Evolutionary conservation across 2,888 invertebrate genomes (phyloP).

Genomic region (Heterodera filipjevi): DNA sequence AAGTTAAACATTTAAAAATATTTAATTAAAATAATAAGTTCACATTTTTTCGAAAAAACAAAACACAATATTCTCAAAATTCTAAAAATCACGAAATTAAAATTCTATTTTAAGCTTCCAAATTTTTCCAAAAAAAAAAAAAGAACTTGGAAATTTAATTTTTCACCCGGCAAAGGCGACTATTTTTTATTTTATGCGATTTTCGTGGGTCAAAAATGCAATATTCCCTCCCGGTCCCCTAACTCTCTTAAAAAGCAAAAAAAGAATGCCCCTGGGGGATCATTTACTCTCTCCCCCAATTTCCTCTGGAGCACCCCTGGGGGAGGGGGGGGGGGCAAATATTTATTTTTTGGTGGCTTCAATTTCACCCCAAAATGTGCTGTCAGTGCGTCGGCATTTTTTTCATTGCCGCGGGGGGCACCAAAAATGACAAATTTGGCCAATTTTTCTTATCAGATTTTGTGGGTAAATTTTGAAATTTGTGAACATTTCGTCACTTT

Average conservation of each 20-base stretch:
- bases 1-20: too few species aligned
- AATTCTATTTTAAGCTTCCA: too few species aligned
- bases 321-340: background rate
- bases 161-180: too few species aligned
- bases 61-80: too few species aligned
- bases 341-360: background rate
- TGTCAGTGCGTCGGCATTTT: background rate
- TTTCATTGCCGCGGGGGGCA: background rate
- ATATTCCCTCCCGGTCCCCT: background rate
- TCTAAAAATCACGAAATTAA: too few species aligned
- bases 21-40: too few species aligned
- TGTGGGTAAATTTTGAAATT: too few species aligned
- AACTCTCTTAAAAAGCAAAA: background rate
- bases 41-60: too few species aligned
- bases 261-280: background rate
- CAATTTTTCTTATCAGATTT: background rate
- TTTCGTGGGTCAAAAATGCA: background rate
- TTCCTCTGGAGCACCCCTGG: background rate
- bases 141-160: too few species aligned
- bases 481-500: too few species aligned
- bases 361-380: background rate
- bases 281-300: conserved; percentile 3
- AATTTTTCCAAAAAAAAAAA: background rate
- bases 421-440: background rate
- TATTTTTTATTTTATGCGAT: too few species aligned